Conservation (phyloP, 2,888 invertebrate genomes). For the Eledone cirrhosa region DNA sequence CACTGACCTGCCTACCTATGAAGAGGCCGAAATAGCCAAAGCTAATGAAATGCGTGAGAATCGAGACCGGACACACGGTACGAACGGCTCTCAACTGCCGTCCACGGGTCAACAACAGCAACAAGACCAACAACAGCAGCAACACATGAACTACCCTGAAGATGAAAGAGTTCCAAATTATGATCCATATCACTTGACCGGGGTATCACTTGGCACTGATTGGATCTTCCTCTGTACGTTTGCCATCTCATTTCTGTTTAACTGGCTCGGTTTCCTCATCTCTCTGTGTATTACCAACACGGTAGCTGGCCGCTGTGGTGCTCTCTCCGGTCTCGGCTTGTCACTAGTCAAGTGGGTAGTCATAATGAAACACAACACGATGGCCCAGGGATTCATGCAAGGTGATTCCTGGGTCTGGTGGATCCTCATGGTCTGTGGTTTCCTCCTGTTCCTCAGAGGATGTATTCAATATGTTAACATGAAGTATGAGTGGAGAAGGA, state of each 20-base stretch:
- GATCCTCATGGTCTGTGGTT: conserved; percentile 63
- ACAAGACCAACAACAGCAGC: no score
- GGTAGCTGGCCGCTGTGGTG: conserved; percentile 91
- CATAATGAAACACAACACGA: conserved; percentile 77
- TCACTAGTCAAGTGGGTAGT: conserved; percentile 95
- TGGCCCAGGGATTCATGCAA: conserved; percentile 57
- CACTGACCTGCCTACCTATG: conserved; percentile 87
- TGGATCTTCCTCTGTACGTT: conserved; percentile 93
- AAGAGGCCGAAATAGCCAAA: conserved; percentile 90
- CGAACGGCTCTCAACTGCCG: no score
- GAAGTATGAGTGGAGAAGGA: conserved; percentile 61
- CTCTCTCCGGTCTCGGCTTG: conserved; percentile 89
- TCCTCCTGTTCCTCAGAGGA: conserved; percentile 63
- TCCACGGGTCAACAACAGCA: no score
- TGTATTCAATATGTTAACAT: conserved; percentile 62
- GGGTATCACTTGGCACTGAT: conserved; percentile 84
- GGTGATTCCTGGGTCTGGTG: conserved; percentile 65
- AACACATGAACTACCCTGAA: not conserved
- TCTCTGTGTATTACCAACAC: conserved; percentile 94
- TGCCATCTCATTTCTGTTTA: conserved; percentile 91
- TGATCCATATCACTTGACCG: conserved; percentile 68
- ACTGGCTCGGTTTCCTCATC: conserved; percentile 93
- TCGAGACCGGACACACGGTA: no score
- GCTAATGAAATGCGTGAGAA: conserved; percentile 34
- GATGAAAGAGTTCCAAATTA: conserved; percentile 11